Percentiles rank a stretch among this genome's conserved stretches.
Conservation (phyloP, 2,113 vertebrate species). For the Myotis brandtii region DNA sequence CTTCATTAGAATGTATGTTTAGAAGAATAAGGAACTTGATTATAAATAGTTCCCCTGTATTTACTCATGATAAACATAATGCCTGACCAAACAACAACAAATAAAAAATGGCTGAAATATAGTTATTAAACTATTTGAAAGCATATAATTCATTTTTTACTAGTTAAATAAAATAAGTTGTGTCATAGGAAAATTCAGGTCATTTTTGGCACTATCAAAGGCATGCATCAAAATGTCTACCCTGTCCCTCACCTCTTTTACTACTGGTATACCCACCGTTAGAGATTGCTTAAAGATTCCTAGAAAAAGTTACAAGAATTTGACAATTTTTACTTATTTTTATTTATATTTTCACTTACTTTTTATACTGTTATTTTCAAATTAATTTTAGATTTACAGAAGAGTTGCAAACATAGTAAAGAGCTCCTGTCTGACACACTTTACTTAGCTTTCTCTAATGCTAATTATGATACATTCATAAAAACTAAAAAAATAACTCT, state of each 20-base stretch:
- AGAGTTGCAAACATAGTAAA: not conserved
- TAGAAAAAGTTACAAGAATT: not conserved
- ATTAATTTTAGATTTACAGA: not conserved
- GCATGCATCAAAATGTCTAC: not conserved
- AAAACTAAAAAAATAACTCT: not conserved
- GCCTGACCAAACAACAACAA: too few relatives aligned
- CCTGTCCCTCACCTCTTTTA: not conserved
- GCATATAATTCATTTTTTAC: not conserved
- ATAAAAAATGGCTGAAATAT: not conserved
- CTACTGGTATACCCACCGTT: not conserved
- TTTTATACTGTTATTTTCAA: not conserved
- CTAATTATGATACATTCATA: not conserved
- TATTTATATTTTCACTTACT: not conserved
- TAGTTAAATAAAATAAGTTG: not conserved
- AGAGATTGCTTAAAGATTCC: not conserved
- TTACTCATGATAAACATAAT: not conserved
- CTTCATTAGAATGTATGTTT: not conserved
- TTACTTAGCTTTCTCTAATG: not conserved
- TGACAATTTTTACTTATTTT: not conserved
- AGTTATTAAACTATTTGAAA: not conserved
- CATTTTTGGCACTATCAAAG: not conserved
- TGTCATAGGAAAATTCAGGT: not conserved
- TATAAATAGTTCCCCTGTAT: not conserved
- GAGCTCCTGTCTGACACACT: not conserved
- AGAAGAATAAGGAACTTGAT: not conserved